Evolutionary conservation across 2,888 invertebrate genomes (phyloP), one percentile per base, ranked within the genome.

Genomic region (Leucophora obtusa): DNA sequence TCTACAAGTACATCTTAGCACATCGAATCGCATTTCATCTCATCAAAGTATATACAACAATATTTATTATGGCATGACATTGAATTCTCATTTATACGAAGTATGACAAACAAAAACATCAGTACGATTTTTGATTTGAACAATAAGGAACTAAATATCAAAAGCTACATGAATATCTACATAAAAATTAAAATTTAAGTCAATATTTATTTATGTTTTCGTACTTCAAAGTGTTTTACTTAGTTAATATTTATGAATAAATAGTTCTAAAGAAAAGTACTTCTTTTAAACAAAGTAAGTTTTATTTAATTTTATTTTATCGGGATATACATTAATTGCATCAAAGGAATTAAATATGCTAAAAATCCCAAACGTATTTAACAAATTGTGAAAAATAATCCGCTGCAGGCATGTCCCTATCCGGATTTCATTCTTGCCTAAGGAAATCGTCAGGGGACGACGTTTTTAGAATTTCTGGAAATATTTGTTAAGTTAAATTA

Each of bases 91-190:
- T 43, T 14, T 1, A 10, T 6, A 14, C 14, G 43, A 47, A 47
- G 43, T 47, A 47, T 47, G n/a, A 6, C 43, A 47, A 47, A 47
- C n/a, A 47, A 47, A 47, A 47, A 47, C 43, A 47, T 14, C 43
- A n/a, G 0, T 47, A 47, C n/a, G 43, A n/a, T 47, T 47, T 47
- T 11, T 47, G 14, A 47, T 47, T 47, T n/a, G n/a, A n/a, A 47
- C n/a, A 47, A 47, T 47, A n/a, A 47, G 43, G 43, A 47, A 47
- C 43, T 47, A 5, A 47, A n/a, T 43, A 43, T 43, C 43, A 43
- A 47, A 47, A 47, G 14, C 2, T n/a, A 28, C 28, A 28, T 28
- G 6, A 28, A 28, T 21, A 21, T 21, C 4, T 21, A 21, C 4
- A n/a, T n/a, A n/a, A 47, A n/a, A 47, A 2, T 38, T 47, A n/a